Percentiles rank a stretch among this genome's conserved stretches.
phyloP scores from a whole-genome alignment of 2,888 invertebrate genomes.

The Lithophane ornitopus region DNA sequence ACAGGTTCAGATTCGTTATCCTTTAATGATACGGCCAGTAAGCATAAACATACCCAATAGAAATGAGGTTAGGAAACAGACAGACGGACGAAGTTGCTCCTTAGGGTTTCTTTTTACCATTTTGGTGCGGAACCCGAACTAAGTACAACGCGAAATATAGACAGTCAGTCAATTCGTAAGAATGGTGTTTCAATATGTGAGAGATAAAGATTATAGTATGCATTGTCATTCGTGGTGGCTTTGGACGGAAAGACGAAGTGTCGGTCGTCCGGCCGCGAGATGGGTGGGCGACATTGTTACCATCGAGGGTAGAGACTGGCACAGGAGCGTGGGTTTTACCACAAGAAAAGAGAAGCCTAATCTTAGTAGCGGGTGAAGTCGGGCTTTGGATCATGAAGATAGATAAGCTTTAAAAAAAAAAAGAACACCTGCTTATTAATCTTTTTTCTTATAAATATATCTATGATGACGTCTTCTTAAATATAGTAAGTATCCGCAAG shows the following conservation, averaged over 20 bases:
- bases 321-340: too few species aligned
- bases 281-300: neutral
- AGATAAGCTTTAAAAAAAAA: too few species aligned
- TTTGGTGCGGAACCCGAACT: neutral
- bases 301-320: too few species aligned
- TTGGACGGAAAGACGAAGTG: neutral
- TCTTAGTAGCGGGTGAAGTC: too few species aligned
- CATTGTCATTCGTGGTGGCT: neutral
- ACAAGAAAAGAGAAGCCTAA: too few species aligned
- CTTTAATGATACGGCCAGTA: neutral
- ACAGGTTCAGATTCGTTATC: neutral
- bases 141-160: neutral
- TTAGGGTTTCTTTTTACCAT: neutral
- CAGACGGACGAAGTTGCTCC: too few species aligned
- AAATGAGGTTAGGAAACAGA: neutral
- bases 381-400: too few species aligned
- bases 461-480: neutral
- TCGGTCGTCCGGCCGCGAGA: neutral
- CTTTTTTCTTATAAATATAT: neutral
- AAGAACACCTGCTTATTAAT: neutral
- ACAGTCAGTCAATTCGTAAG: neutral
- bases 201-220: neutral
- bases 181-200: neutral
- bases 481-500: neutral
- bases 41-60: too few species aligned